Percentiles rank a stretch among this genome's conserved stretches.
Conservation (phyloP, 2,113 vertebrate species). For the Rhegmatorhina hoffmannsi region DNA sequence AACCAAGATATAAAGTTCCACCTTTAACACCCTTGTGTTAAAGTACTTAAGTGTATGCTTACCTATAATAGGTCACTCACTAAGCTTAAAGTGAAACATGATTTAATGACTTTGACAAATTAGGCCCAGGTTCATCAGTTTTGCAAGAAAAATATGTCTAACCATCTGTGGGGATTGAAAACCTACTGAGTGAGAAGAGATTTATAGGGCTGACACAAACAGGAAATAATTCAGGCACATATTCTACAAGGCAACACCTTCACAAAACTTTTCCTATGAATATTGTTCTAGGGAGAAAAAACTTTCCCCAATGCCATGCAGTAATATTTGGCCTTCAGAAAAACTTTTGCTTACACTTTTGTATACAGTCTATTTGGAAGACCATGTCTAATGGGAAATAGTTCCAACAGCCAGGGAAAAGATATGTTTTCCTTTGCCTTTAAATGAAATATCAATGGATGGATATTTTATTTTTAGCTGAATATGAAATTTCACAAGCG, state of each 20-base stretch:
- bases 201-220: background rate
- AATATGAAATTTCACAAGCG: conserved; percentile 69
- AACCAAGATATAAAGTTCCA: background rate
- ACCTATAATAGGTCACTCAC: background rate
- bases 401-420: background rate
- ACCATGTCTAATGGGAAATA: background rate
- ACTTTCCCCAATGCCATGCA: background rate
- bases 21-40: background rate
- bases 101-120: background rate
- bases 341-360: background rate
- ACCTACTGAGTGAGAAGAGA: background rate
- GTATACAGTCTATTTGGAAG: background rate
- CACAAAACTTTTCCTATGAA: background rate
- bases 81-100: background rate
- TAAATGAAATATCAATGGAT: conserved; percentile 77
- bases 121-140: background rate
- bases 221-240: background rate
- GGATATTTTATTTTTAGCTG: conserved; percentile 74
- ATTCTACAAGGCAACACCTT: background rate
- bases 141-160: background rate
- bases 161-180: background rate
- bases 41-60: background rate
- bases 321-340: background rate
- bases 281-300: background rate
- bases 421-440: conserved; percentile 61